These are phyloP conservation scores for Archivesica marissinica DNA, from an alignment of 1,140 invertebrate species.

Conservation along the genomic window DNA sequence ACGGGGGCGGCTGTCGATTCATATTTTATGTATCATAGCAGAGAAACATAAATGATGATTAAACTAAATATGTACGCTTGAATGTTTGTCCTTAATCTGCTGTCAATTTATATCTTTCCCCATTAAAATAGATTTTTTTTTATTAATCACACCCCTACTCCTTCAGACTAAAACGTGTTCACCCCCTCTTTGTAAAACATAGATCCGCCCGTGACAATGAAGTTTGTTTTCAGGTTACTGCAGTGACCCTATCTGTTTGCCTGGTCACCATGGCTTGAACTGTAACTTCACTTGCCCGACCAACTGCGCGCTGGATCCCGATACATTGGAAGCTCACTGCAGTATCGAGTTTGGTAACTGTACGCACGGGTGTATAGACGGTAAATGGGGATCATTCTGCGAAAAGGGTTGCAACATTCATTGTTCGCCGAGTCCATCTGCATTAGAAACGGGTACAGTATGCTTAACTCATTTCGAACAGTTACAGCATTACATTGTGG, in stretches of 20 bases:
- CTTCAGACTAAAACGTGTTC: background rate
- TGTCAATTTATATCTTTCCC: background rate
- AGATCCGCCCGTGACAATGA: background rate
- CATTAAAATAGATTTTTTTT: too few species aligned
- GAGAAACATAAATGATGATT: background rate
- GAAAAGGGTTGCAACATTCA: background rate
- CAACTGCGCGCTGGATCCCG: slow-evolving; percentile 20
- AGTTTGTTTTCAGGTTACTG: slow-evolving; percentile 34
- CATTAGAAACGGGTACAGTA: background rate
- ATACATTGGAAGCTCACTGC: background rate
- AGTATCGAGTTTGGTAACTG: slow-evolving; percentile 29
- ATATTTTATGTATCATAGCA: too few species aligned
- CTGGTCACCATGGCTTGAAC: slow-evolving; percentile 7
- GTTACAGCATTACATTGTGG: background rate
- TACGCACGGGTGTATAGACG: slow-evolving; percentile 25
- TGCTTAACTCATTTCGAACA: background rate
- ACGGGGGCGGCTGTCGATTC: too few species aligned
- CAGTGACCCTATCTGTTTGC: slow-evolving; percentile 14
- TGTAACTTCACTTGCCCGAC: slow-evolving; percentile 35
- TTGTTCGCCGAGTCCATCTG: background rate
- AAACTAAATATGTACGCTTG: background rate
- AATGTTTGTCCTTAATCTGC: background rate
- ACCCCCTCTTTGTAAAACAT: background rate
- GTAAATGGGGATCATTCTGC: slow-evolving; percentile 14
- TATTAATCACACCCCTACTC: background rate